phyloP scores from a whole-genome alignment of 2,797 vertebrate genomes.

The Valencia hispanica region DNA sequence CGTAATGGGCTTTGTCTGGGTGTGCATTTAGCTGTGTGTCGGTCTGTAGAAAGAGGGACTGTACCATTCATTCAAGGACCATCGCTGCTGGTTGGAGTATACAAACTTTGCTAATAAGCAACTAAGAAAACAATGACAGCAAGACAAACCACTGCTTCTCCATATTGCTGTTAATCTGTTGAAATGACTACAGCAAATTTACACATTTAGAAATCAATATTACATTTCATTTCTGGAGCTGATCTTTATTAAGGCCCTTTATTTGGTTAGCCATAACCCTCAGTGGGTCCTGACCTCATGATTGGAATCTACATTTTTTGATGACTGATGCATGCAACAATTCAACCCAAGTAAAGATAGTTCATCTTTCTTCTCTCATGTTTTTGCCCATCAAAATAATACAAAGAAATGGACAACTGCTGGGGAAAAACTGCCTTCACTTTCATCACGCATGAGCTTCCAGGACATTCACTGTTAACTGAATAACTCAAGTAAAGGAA shows the following conservation, averaged over 20 bases:
- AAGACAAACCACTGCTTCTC: not conserved
- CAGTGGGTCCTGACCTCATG: not conserved
- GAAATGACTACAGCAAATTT: not conserved
- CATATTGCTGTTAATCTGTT: not conserved
- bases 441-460: conserved; percentile 23
- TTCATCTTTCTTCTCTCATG: too few species aligned
- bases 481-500: conserved; percentile 47
- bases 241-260: too few species aligned
- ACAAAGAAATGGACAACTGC: conserved; percentile 3
- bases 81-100: not conserved
- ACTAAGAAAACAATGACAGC: not conserved
- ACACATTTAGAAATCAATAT: not conserved
- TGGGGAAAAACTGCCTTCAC: conserved; percentile 20
- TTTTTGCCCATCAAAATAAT: not conserved
- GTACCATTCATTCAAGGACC: not conserved
- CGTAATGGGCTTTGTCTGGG: too few species aligned
- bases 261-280: not conserved
- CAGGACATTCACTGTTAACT: conserved; percentile 31
- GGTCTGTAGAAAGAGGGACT: too few species aligned
- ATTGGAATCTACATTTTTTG: too few species aligned
- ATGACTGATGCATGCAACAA: too few species aligned
- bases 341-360: too few species aligned
- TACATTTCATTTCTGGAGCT: not conserved
- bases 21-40: too few species aligned
- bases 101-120: not conserved